phyloP scores from a whole-genome alignment of 2,113 vertebrate species.

The Bucco capensis region DNA sequence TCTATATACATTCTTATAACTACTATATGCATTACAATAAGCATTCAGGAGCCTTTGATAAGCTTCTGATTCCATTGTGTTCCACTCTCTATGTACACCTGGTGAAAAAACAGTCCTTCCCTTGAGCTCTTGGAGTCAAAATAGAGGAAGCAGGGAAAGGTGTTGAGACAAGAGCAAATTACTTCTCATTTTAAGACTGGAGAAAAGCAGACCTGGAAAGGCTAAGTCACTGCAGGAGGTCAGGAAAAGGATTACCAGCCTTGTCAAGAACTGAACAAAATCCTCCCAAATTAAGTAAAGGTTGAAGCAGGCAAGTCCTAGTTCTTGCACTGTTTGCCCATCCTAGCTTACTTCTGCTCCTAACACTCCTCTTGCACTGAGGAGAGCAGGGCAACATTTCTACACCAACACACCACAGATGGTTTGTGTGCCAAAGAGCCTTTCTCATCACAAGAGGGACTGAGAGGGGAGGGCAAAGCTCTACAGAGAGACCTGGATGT shows the following conservation, averaged over 20 bases:
- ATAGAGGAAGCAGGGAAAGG: slow-evolving; percentile 23
- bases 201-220: not conserved
- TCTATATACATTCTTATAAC: slow-evolving; percentile 25
- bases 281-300: not conserved
- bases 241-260: not conserved
- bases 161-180: slow-evolving; percentile 55
- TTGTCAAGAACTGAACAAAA: rapidly evolving
- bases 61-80: not conserved
- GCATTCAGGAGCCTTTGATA: slow-evolving; percentile 1
- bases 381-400: not conserved
- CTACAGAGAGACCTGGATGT: too few relatives aligned
- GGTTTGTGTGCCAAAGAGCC: not conserved
- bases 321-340: rapidly evolving
- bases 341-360: rapidly evolving
- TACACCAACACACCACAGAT: rapidly evolving
- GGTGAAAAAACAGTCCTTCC: slow-evolving; percentile 19
- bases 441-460: rapidly evolving
- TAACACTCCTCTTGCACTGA: rapidly evolving
- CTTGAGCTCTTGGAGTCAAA: slow-evolving; percentile 44
- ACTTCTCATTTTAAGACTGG: not conserved
- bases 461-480: too few relatives aligned
- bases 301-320: not conserved
- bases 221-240: not conserved
- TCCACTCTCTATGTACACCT: not conserved
- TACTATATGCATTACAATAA: slow-evolving; percentile 39